Evolutionary conservation across 2,888 invertebrate species (phyloP).

Genomic region (Heliconius aoede): DNA sequence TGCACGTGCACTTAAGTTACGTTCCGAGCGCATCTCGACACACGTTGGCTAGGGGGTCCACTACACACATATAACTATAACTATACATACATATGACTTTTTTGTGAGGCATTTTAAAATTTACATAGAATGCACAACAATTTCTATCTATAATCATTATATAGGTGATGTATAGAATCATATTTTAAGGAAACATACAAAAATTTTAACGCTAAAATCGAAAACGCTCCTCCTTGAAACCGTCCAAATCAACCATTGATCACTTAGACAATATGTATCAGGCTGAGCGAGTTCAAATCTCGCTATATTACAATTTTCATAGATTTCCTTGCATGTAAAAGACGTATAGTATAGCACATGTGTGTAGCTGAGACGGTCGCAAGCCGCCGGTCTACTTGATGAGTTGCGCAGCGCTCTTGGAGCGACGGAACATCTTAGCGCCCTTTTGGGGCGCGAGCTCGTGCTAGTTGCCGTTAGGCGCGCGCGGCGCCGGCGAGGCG

Average conservation of each 20-base stretch:
- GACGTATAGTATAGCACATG: background rate
- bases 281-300: background rate
- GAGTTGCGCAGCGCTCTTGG: slow-evolving; percentile 82
- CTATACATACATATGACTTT: background rate
- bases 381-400: slow-evolving; percentile 71
- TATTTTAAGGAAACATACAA: background rate
- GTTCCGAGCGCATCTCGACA: slow-evolving; percentile 10
- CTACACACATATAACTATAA: background rate
- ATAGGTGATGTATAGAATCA: background rate
- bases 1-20: slow-evolving; percentile 15
- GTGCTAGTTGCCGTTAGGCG: slow-evolving; percentile 81
- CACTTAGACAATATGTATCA: background rate
- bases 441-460: slow-evolving; percentile 79
- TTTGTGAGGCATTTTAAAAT: background rate
- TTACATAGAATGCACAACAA: background rate
- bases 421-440: slow-evolving; percentile 84
- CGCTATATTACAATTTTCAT: background rate
- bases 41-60: background rate
- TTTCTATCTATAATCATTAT: too few species aligned
- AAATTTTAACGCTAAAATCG: background rate
- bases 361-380: background rate
- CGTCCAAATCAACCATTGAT: background rate
- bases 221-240: background rate
- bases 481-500: slow-evolving; percentile 62
- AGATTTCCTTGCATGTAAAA: background rate